phyloP scores from a whole-genome alignment of 2,797 vertebrate species.

The Florisuga fusca region DNA sequence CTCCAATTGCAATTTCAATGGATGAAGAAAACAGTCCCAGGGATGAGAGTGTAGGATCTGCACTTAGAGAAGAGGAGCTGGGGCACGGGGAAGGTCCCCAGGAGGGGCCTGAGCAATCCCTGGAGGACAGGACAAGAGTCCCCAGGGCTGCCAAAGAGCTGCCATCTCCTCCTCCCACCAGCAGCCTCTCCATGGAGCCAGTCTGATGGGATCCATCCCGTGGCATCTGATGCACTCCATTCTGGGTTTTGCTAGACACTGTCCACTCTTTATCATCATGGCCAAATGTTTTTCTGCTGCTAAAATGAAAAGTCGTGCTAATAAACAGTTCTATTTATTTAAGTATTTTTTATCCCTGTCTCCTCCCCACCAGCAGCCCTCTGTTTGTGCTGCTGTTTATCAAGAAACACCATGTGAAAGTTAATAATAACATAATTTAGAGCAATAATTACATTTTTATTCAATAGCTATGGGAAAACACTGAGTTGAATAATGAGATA shows the following conservation, averaged over 20 bases:
- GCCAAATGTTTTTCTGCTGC: background rate
- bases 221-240: background rate
- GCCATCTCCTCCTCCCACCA: background rate
- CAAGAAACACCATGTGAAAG: constrained; percentile 74
- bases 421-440: constrained; percentile 80
- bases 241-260: background rate
- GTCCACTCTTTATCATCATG: background rate
- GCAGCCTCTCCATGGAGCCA: background rate
- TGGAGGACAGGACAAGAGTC: too few relatives aligned
- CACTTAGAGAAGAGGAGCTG: background rate
- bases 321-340: background rate
- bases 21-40: background rate
- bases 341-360: constrained; percentile 8
- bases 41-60: rapidly evolving
- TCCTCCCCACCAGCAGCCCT: constrained; percentile 22
- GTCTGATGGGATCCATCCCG: background rate
- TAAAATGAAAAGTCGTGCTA: background rate
- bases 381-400: constrained; percentile 73
- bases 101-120: rapidly evolving
- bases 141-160: background rate
- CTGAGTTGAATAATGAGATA: constrained; percentile 81
- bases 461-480: constrained; percentile 81
- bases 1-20: too few relatives aligned
- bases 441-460: constrained; percentile 83
- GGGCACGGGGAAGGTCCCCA: background rate